Conservation (phyloP, 2,888 invertebrate genomes). For the Ptychoptera contaminata region DNA sequence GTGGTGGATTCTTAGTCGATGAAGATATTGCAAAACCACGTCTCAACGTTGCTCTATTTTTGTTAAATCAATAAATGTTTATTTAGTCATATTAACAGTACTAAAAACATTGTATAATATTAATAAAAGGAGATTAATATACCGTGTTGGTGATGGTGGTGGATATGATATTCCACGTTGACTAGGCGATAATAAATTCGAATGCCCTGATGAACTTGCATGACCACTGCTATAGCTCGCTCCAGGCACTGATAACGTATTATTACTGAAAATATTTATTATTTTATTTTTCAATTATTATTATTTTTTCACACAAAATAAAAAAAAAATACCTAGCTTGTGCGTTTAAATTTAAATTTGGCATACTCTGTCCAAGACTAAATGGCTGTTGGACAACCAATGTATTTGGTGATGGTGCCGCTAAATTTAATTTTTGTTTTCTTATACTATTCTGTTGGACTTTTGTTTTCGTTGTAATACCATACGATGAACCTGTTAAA, state of each 20-base stretch:
- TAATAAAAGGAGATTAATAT: constrained; percentile 12
- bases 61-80: background rate
- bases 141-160: constrained; percentile 55
- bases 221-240: constrained; percentile 29
- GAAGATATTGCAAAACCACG: constrained; percentile 56
- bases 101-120: background rate
- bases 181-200: constrained; percentile 36
- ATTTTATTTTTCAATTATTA: constrained; percentile 4
- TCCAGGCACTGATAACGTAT: constrained; percentile 39
- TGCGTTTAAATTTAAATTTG: constrained; percentile 43
- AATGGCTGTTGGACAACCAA: constrained; percentile 57
- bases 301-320: constrained; percentile 6
- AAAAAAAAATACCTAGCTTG: constrained; percentile 13
- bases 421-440: constrained; percentile 24
- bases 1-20: constrained; percentile 61
- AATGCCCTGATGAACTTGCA: constrained; percentile 19
- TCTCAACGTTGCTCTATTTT: constrained; percentile 40
- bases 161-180: constrained; percentile 67
- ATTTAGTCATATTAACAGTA: background rate
- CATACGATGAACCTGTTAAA: constrained; percentile 11
- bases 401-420: constrained; percentile 49
- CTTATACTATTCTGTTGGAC: constrained; percentile 29
- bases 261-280: constrained; percentile 27
- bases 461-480: constrained; percentile 15
- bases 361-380: constrained; percentile 62